Conservation (phyloP, 2,113 vertebrate species). For the Phylloscopus trochilus region DNA sequence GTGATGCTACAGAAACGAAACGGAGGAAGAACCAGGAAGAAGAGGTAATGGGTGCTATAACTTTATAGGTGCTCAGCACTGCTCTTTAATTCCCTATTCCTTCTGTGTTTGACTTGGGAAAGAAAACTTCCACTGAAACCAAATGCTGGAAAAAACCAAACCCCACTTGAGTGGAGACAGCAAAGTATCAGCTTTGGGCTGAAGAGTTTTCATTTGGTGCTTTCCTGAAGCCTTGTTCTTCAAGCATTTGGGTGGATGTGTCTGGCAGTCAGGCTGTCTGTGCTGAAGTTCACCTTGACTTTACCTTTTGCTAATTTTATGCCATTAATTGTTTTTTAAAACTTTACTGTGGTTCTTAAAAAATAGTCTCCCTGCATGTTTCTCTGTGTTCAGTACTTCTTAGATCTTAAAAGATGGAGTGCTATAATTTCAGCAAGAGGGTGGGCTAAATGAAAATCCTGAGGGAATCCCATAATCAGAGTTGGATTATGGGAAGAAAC, state of each 20-base stretch:
- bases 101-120: background rate
- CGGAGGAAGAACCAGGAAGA: constrained; percentile 87
- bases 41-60: constrained; percentile 75
- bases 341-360: background rate
- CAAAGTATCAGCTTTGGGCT: background rate
- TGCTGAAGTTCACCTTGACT: background rate
- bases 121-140: background rate
- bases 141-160: background rate
- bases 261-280: background rate
- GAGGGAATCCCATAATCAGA: background rate
- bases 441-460: background rate
- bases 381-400: background rate
- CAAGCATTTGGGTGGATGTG: background rate
- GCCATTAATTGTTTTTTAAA: background rate
- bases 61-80: background rate
- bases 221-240: background rate
- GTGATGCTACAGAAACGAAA: constrained; percentile 88
- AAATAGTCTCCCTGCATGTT: background rate
- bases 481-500: background rate
- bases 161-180: background rate
- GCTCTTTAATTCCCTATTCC: background rate
- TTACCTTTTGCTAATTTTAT: background rate
- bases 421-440: background rate
- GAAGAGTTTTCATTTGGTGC: background rate
- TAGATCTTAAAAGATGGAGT: background rate